Evolutionary conservation across 2,888 invertebrate species (phyloP).

Genomic region (Sepiola atlantica): DNA sequence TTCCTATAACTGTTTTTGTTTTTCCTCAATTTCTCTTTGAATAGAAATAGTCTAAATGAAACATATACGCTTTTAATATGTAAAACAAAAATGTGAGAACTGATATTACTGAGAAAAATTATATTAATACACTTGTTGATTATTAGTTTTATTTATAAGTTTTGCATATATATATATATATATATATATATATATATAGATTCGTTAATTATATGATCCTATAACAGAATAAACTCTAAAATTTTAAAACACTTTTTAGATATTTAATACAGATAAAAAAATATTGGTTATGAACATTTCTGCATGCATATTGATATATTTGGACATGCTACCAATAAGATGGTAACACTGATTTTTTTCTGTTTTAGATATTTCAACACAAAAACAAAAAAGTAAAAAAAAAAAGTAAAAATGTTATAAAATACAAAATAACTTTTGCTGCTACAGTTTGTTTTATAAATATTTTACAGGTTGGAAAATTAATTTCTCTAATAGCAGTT

Average conservation of each 20-base stretch:
- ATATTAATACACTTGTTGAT: conserved; percentile 32
- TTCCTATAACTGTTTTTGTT: conserved; percentile 32
- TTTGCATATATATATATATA: neutral
- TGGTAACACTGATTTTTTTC: conserved; percentile 6
- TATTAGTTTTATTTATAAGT: neutral
- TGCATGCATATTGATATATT: conserved; percentile 17
- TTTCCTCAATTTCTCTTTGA: neutral
- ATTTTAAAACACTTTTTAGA: neutral
- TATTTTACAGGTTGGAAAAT: neutral
- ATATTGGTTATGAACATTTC: neutral
- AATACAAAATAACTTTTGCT: neutral
- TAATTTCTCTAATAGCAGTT: neutral
- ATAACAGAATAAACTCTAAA: neutral
- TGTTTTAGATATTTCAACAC: neutral
- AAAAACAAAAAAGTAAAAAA: neutral
- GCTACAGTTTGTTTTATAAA: neutral
- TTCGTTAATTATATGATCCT: neutral
- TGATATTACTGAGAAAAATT: conserved; percentile 18
- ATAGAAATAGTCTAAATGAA: neutral
- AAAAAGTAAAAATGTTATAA: neutral
- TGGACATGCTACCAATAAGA: neutral
- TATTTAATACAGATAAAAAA: conserved; percentile 15
- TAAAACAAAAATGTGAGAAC: neutral
- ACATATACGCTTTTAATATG: neutral
- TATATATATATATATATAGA: too few relatives aligned